phyloP scores from a whole-genome alignment of 2,113 vertebrate species.

The human region DNA sequence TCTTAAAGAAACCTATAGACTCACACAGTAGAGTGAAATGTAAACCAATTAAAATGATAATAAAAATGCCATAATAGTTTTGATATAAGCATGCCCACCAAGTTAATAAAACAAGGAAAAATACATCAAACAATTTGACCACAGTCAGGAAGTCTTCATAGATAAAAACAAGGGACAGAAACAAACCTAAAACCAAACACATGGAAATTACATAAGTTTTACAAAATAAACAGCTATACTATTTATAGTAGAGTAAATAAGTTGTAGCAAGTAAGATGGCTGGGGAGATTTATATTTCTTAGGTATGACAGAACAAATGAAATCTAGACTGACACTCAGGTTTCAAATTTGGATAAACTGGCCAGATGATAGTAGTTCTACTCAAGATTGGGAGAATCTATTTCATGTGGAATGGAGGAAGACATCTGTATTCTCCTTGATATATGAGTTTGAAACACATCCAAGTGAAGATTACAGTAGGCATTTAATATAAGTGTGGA shows the following conservation, averaged over 20 bases:
- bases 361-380: background rate
- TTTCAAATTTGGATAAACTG: background rate
- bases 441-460: background rate
- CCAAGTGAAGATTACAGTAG: background rate
- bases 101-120: background rate
- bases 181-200: background rate
- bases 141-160: background rate
- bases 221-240: background rate
- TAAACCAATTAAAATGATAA: background rate
- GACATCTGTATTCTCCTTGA: background rate
- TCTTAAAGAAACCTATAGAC: background rate
- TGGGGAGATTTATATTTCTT: background rate
- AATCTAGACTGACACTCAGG: background rate
- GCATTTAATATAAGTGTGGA: background rate
- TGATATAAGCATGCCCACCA: background rate
- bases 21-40: background rate
- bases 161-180: background rate
- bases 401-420: background rate
- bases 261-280: background rate
- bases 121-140: background rate
- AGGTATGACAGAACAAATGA: background rate
- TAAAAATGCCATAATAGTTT: background rate
- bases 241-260: background rate
- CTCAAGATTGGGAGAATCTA: background rate
- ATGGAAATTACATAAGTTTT: background rate